Conservation (phyloP, 2,888 invertebrate genomes). For the Nemoura dubitans region DNA sequence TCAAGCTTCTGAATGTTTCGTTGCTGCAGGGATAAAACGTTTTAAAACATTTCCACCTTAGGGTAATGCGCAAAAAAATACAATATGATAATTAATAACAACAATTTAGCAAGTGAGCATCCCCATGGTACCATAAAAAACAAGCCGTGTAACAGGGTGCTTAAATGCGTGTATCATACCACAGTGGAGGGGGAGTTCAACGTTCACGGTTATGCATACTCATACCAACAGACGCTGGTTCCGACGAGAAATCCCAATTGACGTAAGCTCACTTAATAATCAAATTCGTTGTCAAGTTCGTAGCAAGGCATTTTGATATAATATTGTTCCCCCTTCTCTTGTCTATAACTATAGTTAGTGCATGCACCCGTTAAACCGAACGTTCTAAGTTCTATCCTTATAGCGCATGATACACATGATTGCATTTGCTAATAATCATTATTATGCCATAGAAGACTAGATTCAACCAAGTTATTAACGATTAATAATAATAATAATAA, state of each 20-base stretch:
- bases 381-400: background rate
- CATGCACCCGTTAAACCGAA: background rate
- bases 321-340: background rate
- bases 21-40: background rate
- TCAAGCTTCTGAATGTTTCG: background rate
- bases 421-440: background rate
- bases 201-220: background rate
- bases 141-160: background rate
- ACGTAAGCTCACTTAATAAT: background rate
- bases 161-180: background rate
- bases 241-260: background rate
- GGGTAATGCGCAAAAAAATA: background rate
- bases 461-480: conserved; percentile 39
- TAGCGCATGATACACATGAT: background rate
- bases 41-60: background rate
- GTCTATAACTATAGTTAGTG: background rate
- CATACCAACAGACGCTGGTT: background rate
- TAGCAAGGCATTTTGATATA: background rate
- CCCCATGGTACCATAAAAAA: background rate
- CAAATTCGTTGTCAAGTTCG: background rate
- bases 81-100: background rate
- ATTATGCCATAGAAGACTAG: conserved; percentile 14
- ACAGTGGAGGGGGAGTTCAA: background rate
- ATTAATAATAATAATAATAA: no score
- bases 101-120: background rate